A percentile compares a stretch with the other conserved stretches of the same genome.
These are phyloP conservation scores for Andrena chrysosceles DNA, from an alignment of 2,888 invertebrate genomes.

Conservation along the genomic window DNA sequence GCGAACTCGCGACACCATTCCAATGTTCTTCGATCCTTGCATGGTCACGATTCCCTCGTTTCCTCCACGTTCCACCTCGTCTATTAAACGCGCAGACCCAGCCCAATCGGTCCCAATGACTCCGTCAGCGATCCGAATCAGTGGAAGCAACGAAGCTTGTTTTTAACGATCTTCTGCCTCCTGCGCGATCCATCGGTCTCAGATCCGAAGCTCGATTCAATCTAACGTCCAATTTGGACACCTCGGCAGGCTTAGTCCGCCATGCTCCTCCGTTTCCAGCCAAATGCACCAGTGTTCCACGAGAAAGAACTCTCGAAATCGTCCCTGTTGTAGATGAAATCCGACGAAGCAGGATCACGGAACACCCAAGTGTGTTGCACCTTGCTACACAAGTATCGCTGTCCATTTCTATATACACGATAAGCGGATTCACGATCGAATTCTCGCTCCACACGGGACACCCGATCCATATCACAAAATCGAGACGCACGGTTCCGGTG, in stretches of 20 bases:
- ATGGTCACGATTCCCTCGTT: background rate
- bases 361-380: background rate
- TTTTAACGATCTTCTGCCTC: no score
- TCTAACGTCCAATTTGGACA: background rate
- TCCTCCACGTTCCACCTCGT: background rate
- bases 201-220: background rate
- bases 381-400: conserved; percentile 20
- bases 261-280: background rate
- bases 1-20: background rate
- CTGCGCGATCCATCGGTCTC: no score
- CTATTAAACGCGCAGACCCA: conserved; percentile 18
- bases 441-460: conserved; percentile 2
- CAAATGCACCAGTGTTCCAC: conserved; percentile 9
- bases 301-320: conserved; percentile 9
- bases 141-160: no score
- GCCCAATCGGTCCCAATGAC: background rate
- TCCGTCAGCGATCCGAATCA: background rate
- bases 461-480: conserved; percentile 54
- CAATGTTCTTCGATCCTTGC: background rate
- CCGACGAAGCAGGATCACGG: conserved; percentile 25
- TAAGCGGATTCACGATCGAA: conserved; percentile 35
- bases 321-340: conserved; percentile 4
- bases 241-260: conserved; percentile 6
- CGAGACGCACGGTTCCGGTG: conserved; percentile 51
- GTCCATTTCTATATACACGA: conserved; percentile 39